phyloP scores from a whole-genome alignment of 2,888 invertebrate species.

The Escarpia spicata region DNA sequence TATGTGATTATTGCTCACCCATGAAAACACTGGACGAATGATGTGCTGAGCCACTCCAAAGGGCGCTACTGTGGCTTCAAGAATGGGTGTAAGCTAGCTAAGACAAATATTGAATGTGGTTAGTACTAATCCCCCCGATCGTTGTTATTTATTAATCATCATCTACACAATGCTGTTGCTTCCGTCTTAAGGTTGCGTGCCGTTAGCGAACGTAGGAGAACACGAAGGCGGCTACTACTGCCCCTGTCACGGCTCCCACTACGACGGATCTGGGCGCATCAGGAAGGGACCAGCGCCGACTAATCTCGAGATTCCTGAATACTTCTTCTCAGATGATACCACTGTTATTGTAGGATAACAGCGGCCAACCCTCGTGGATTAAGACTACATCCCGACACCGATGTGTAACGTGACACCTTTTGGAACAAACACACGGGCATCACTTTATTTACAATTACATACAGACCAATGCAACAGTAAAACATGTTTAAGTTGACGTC shows the following conservation, averaged over 20 bases:
- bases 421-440: neutral
- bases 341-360: constrained; percentile 77
- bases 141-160: neutral
- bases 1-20: no score
- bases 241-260: constrained; percentile 99
- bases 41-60: no score
- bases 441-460: neutral
- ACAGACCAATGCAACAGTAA: neutral
- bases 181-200: constrained; percentile 80
- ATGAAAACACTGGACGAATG: no score
- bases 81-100: no score
- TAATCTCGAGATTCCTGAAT: constrained; percentile 90
- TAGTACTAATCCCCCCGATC: neutral
- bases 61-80: no score
- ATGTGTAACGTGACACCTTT: neutral
- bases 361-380: neutral
- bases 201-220: constrained; percentile 81
- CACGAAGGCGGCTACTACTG: constrained; percentile 98
- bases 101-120: no score
- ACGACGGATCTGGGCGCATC: constrained; percentile 96
- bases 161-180: neutral
- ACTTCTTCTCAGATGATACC: constrained; percentile 79
- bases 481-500: neutral
- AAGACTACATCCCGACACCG: neutral
- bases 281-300: constrained; percentile 98